Evolutionary conservation across 2,888 invertebrate species (phyloP), one percentile per base, ranked within the genome.

Genomic region (Osmoderma eremita): DNA sequence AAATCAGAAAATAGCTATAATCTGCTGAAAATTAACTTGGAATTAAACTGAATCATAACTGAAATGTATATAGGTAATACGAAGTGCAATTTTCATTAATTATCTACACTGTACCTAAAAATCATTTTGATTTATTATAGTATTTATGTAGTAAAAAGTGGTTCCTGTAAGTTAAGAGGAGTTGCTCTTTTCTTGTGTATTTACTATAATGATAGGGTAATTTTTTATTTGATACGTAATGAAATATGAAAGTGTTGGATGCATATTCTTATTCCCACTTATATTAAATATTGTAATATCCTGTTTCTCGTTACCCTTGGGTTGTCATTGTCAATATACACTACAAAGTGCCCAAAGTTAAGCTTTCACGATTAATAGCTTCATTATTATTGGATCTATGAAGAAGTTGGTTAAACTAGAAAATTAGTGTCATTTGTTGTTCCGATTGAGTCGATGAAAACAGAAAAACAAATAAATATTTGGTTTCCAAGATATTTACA

Each of bases 1-100:
- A 17, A 4, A 4, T 30, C 36, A 42, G 42, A 49, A 49, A 58
- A 65, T 58, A 18, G 39, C 48, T 36, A 50, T 65, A 65, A 58
- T 65, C 65, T 58, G 58, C 58, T 65, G 49, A 48, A 20, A 22
- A 58, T 48, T 56, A 30, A 17, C 15, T 49, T 65, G 50, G 56
- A 65, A 58, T 65, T 65, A 65, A 49, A 63, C 50, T 30, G 39
- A 65, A 56, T 65, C 58, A 54, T 45, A 65, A 65, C 49, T 65
- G 30, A 41, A 30, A 30, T 36, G 36, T 58, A 58, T 58, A 49
- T 30, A 30, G 10, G 45, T 12, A 24, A 15, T 24, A 61, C 17
- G 30, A 45, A 36, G 15, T 61, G 13, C 22, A 56, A 13, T 22
- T 56, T 24, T 45, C 6, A 30, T 12, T 30, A 61, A 61, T 45